Evolutionary conservation across 2,888 invertebrate species (phyloP).

Genomic region (Bembecia ichneumoniformis): DNA sequence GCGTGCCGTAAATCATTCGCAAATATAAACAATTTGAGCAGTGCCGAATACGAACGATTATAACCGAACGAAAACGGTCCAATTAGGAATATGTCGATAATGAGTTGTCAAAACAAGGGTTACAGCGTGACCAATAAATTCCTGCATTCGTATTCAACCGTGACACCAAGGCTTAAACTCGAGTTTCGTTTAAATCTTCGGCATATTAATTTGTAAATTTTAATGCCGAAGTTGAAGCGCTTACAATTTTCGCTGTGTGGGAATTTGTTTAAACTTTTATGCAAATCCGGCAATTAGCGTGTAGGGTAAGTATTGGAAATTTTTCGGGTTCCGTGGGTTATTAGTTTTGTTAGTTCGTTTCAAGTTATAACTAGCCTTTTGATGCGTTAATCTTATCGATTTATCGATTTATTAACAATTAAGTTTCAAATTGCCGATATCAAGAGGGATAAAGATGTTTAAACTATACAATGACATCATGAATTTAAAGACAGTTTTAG

Average conservation of each 20-base stretch:
- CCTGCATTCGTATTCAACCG: conserved; percentile 15
- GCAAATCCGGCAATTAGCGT: conserved; percentile 57
- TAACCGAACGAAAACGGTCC: conserved; percentile 38
- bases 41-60: conserved; percentile 28
- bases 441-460: too few species aligned
- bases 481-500: too few species aligned
- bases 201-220: conserved; percentile 25
- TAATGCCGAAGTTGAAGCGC: conserved; percentile 64
- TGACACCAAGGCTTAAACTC: conserved; percentile 11
- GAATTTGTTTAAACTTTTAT: conserved; percentile 57
- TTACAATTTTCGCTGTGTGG: conserved; percentile 47
- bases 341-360: conserved; percentile 9
- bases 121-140: conserved; percentile 20
- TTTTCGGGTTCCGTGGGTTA: conserved; percentile 20
- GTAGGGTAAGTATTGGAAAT: conserved; percentile 19
- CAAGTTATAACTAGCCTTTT: neutral
- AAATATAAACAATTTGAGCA: conserved; percentile 45
- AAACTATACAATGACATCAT: too few species aligned
- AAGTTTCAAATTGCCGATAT: neutral
- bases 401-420: conserved; percentile 2
- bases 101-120: conserved; percentile 68
- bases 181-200: neutral
- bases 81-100: conserved; percentile 63
- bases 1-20: too few species aligned
- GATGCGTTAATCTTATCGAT: neutral